phyloP scores from a whole-genome alignment of 2,888 invertebrate genomes.

The Notodonta ziczac region DNA sequence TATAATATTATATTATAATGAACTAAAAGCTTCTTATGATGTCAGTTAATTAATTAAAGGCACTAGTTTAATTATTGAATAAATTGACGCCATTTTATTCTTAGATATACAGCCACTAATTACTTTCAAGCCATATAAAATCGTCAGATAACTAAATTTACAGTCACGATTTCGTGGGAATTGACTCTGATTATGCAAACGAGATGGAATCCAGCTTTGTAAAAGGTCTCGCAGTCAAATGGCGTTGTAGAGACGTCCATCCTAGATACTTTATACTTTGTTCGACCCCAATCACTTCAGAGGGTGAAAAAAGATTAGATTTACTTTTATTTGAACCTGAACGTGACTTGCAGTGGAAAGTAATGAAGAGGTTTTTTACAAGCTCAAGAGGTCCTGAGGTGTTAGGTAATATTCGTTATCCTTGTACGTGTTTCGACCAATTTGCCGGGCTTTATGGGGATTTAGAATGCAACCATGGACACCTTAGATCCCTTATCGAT shows the following conservation, averaged over 20 bases:
- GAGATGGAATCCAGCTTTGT: slow-evolving; percentile 63
- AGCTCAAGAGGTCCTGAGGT: slow-evolving; percentile 53
- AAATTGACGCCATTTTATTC: no score
- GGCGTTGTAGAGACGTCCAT: slow-evolving; percentile 57
- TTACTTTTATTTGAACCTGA: slow-evolving; percentile 70
- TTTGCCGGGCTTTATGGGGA: slow-evolving; percentile 34
- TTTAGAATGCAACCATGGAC: neutral
- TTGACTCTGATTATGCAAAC: slow-evolving; percentile 68
- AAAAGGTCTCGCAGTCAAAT: slow-evolving; percentile 61
- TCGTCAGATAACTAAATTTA: slow-evolving; percentile 31
- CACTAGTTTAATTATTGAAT: no score
- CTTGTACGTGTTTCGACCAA: slow-evolving; percentile 65
- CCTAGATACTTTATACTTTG: slow-evolving; percentile 57
- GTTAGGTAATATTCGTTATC: slow-evolving; percentile 65
- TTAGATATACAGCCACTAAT: neutral
- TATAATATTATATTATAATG: no score
- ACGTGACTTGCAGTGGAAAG: slow-evolving; percentile 70
- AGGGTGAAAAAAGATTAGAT: slow-evolving; percentile 72
- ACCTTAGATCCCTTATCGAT: neutral
- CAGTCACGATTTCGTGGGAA: slow-evolving; percentile 45
- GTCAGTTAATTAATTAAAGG: no score
- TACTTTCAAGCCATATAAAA: neutral
- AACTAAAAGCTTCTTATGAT: no score
- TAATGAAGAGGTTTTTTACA: slow-evolving; percentile 64
- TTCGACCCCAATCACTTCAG: slow-evolving; percentile 62